Conservation (phyloP, 2,888 invertebrate species). For the Hirtodrosophila cameraria region DNA sequence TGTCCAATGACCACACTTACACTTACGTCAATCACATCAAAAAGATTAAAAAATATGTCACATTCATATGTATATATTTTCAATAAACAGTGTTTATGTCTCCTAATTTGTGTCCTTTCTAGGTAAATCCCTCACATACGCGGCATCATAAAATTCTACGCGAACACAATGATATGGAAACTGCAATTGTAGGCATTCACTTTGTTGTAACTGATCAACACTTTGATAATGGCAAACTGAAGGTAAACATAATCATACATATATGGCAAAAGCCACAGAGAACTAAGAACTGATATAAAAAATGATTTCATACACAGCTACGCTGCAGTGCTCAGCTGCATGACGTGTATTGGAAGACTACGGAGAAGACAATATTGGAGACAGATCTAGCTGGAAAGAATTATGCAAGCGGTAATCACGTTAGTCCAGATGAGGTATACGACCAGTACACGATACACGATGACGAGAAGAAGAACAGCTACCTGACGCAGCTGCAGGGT, state of each 20-base stretch:
- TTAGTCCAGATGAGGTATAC: conserved; percentile 72
- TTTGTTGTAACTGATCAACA: conserved; percentile 85
- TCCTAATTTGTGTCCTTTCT: background rate
- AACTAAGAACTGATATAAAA: background rate
- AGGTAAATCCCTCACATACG: conserved; percentile 82
- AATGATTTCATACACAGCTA: conserved; percentile 82
- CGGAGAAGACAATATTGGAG: conserved; percentile 88
- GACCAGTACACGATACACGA: conserved; percentile 83
- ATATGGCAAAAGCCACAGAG: too few species aligned
- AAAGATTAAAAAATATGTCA: too few species aligned
- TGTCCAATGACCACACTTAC: too few species aligned
- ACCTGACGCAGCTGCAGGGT: conserved; percentile 84
- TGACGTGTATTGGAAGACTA: conserved; percentile 88
- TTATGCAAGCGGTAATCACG: conserved; percentile 74
- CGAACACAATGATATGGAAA: conserved; percentile 84
- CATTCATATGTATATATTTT: too few species aligned
- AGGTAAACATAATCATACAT: conserved; percentile 75
- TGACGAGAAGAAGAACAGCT: conserved; percentile 83
- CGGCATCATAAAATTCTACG: conserved; percentile 81
- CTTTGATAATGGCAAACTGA: conserved; percentile 85
- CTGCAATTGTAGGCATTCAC: conserved; percentile 85
- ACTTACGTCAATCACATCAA: too few species aligned
- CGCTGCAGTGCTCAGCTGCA: conserved; percentile 88
- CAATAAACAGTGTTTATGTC: background rate
- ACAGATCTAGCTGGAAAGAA: conserved; percentile 83